A percentile compares a stretch with the other conserved stretches of the same genome.
These are phyloP conservation scores for Novumbra hubbsi DNA, from an alignment of 2,797 vertebrate species.

Conservation along the genomic window DNA sequence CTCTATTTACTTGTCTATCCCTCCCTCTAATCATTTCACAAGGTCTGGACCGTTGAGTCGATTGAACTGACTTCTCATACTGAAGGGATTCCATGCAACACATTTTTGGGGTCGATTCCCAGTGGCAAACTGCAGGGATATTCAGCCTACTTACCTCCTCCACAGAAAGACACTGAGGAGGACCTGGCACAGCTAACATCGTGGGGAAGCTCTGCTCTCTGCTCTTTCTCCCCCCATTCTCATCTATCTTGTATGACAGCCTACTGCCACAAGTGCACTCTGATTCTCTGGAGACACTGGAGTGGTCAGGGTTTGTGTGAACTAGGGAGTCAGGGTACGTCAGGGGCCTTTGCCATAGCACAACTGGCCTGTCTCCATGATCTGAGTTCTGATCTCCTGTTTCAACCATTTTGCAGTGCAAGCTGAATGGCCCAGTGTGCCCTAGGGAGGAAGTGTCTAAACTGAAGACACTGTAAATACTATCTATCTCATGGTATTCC, in stretches of 20 bases:
- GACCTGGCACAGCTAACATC: conserved; percentile 37
- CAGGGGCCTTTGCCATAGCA: conserved; percentile 2
- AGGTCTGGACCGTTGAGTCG: not conserved
- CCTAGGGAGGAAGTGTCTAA: conserved; percentile 51
- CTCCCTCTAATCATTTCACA: not conserved
- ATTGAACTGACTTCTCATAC: conserved; percentile 6
- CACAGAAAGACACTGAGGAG: conserved; percentile 60
- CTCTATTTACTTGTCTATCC: conserved; percentile 4
- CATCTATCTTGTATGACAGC: conserved; percentile 14
- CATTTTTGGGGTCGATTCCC: conserved; percentile 21
- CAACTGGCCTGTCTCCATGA: not conserved
- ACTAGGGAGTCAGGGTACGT: conserved; percentile 2
- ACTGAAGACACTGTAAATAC: conserved; percentile 53
- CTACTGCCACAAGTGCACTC: conserved; percentile 9
- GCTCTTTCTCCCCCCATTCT: conserved; percentile 14
- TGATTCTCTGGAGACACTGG: conserved; percentile 24
- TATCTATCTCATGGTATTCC: conserved; percentile 21
- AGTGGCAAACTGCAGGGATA: conserved; percentile 24
- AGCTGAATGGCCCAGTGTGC: conserved; percentile 34
- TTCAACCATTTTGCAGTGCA: conserved; percentile 25
- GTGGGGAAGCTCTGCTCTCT: conserved; percentile 24
- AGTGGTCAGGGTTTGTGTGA: conserved; percentile 8
- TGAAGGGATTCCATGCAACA: conserved; percentile 17
- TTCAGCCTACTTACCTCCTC: conserved; percentile 71
- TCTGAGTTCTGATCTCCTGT: conserved; percentile 28